Evolutionary conservation across 2,888 invertebrate genomes (phyloP).

Genomic region (Syrista parreyssii): DNA sequence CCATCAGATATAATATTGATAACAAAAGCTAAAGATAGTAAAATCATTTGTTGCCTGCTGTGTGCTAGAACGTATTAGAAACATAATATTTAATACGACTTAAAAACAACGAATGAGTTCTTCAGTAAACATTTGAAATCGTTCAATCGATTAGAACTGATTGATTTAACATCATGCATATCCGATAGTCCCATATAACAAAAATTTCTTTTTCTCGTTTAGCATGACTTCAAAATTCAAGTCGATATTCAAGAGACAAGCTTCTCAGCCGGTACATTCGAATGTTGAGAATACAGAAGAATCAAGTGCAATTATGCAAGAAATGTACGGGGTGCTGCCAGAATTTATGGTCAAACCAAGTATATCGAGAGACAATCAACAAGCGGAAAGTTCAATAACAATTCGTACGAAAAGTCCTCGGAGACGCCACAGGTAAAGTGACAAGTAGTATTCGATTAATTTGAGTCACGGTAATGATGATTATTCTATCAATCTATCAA

Average conservation of each 20-base stretch:
- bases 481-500: background rate
- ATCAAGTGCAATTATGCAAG: slow-evolving; percentile 31
- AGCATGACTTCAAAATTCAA: slow-evolving; percentile 36
- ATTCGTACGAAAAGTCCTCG: background rate
- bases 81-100: background rate
- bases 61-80: background rate
- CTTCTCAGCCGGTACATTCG: slow-evolving; percentile 16
- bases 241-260: slow-evolving; percentile 33
- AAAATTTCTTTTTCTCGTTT: background rate
- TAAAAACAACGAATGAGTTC: background rate
- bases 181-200: background rate
- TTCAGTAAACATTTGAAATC: background rate
- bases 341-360: slow-evolving; percentile 17
- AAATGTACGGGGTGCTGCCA: slow-evolving; percentile 25
- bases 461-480: background rate
- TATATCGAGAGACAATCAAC: background rate
- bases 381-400: slow-evolving; percentile 8
- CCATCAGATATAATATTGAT: background rate
- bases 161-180: background rate
- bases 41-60: background rate
- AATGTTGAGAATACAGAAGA: slow-evolving; percentile 26
- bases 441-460: background rate
- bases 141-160: background rate
- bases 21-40: background rate
- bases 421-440: slow-evolving; percentile 27